Conservation (phyloP, 2,888 invertebrate genomes). For the Hirtodrosophila alboralis region DNA sequence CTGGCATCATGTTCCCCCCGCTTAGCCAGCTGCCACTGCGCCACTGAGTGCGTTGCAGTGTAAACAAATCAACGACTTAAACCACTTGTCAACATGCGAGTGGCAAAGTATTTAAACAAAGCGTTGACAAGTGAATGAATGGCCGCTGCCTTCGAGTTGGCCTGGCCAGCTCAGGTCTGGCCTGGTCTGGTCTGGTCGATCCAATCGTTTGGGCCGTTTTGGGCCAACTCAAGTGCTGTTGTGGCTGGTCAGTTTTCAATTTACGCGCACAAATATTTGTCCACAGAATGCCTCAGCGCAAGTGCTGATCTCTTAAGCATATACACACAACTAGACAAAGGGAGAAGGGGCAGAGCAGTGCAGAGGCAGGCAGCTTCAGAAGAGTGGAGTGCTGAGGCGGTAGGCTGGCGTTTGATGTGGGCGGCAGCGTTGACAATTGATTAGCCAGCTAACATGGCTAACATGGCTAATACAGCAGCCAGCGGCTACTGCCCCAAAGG, state of each 20-base stretch:
- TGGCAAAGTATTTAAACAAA: slow-evolving; percentile 79
- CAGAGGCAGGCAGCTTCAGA: background rate
- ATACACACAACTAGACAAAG: slow-evolving; percentile 46
- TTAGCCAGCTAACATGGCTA: slow-evolving; percentile 55
- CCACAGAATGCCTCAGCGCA: slow-evolving; percentile 76
- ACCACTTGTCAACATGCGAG: slow-evolving; percentile 79
- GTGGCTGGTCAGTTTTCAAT: slow-evolving; percentile 80
- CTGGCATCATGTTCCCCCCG: background rate
- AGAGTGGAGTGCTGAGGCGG: slow-evolving; percentile 18
- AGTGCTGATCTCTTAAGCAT: slow-evolving; percentile 76
- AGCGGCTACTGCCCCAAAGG: slow-evolving; percentile 39
- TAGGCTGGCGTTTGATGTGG: slow-evolving; percentile 71
- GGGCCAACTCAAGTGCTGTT: slow-evolving; percentile 72
- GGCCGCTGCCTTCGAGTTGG: slow-evolving; percentile 45
- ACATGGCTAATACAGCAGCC: slow-evolving; percentile 8
- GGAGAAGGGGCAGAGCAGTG: slow-evolving; percentile 5
- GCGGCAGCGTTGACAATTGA: slow-evolving; percentile 78
- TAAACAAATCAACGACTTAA: slow-evolving; percentile 79
- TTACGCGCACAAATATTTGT: slow-evolving; percentile 78
- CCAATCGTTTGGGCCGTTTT: slow-evolving; percentile 33
- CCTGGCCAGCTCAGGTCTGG: no score
- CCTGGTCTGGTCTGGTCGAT: no score
- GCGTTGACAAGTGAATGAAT: slow-evolving; percentile 77
- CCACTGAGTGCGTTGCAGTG: slow-evolving; percentile 58
- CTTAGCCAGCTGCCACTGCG: slow-evolving; percentile 32